Conservation (phyloP, 2,888 invertebrate species). For the Caradrina clavipalpis region DNA sequence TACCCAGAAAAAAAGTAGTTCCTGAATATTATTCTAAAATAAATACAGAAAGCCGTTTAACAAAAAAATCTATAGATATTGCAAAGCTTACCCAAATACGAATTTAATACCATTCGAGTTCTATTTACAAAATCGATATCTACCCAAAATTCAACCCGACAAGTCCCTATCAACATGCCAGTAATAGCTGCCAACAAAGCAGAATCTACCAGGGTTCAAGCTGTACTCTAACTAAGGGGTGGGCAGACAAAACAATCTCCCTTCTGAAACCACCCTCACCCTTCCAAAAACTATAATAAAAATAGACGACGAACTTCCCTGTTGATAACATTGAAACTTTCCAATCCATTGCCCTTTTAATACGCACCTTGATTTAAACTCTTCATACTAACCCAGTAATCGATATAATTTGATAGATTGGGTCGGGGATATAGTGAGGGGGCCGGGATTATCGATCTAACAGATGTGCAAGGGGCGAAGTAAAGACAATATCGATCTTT, state of each 20-base stretch:
- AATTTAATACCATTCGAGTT: conserved; percentile 7
- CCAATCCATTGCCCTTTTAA: conserved; percentile 16
- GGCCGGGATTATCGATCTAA: conserved; percentile 61
- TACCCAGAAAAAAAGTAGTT: no score
- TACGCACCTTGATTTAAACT: background rate
- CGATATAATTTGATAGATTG: conserved; percentile 4
- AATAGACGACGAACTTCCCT: conserved; percentile 59
- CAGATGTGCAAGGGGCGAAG: conserved; percentile 82
- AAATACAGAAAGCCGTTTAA: background rate
- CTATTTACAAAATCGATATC: conserved; percentile 31
- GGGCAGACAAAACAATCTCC: conserved; percentile 60
- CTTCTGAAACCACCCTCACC: conserved; percentile 62
- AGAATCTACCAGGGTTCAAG: conserved; percentile 36
- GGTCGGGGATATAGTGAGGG: conserved; percentile 20
- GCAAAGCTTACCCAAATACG: conserved; percentile 18
- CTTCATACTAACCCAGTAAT: conserved; percentile 22
- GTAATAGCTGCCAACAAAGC: conserved; percentile 45
- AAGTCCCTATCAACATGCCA: conserved; percentile 40
- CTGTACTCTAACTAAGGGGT: conserved; percentile 43
- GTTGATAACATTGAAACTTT: background rate
- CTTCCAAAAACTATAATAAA: conserved; percentile 52
- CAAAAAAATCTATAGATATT: background rate
- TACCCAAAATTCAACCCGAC: conserved; percentile 30
- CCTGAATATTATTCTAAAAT: background rate
- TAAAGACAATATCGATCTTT: conserved; percentile 87